Evolutionary conservation across 2,113 vertebrate genomes (phyloP).

Genomic region (Platysteira castanea): DNA sequence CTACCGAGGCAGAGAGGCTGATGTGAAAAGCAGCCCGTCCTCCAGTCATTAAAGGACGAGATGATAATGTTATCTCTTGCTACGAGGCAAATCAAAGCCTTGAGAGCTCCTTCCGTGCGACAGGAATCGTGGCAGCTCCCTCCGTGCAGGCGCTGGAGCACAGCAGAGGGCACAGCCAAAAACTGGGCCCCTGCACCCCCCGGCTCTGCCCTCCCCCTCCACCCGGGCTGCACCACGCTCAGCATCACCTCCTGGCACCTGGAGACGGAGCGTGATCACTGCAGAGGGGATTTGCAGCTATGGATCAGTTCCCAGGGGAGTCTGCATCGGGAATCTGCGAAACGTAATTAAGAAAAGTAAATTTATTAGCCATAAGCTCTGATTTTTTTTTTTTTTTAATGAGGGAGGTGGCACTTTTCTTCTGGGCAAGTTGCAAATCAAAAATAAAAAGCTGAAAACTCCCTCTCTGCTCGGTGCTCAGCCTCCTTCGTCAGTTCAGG

Average conservation of each 20-base stretch:
- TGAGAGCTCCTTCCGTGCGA: neutral
- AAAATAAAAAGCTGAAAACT: neutral
- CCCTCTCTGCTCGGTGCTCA: neutral
- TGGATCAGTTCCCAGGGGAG: neutral
- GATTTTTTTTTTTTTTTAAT: neutral
- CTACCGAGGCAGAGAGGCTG: neutral
- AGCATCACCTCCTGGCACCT: neutral
- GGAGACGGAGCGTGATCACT: neutral
- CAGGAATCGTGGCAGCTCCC: neutral
- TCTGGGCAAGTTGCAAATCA: neutral
- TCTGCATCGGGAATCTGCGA: neutral
- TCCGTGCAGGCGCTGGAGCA: accelerated
- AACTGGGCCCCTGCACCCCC: neutral
- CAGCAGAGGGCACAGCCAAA: neutral
- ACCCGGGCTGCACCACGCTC: accelerated
- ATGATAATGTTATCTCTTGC: neutral
- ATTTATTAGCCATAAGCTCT: neutral
- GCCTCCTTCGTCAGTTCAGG: neutral
- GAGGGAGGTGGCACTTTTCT: neutral
- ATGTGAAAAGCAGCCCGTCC: neutral
- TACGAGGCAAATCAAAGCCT: conserved; percentile 3
- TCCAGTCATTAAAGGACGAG: neutral
- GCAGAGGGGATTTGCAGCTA: neutral
- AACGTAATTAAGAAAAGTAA: neutral
- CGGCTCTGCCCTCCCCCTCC: neutral